A percentile compares a stretch with the other conserved stretches of the same genome.
Conservation (phyloP, 2,888 invertebrate species). For the Pyralis farinalis region DNA sequence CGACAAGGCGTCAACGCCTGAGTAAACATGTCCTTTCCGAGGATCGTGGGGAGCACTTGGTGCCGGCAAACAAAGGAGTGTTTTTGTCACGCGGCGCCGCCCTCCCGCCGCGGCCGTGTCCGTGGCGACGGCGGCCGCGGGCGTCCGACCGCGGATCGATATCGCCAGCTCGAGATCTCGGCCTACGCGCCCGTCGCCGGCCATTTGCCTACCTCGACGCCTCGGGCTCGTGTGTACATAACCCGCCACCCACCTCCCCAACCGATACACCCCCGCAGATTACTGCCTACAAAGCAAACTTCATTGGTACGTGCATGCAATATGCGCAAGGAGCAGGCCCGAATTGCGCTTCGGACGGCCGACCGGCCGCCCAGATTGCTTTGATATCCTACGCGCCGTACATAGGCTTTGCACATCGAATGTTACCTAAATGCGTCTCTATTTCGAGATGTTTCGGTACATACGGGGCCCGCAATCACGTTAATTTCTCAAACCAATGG, state of each 20-base stretch:
- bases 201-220: slow-evolving; percentile 81
- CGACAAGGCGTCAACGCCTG: slow-evolving; percentile 27
- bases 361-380: slow-evolving; percentile 58
- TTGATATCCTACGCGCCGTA: slow-evolving; percentile 63
- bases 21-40: slow-evolving; percentile 31
- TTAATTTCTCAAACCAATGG: slow-evolving; percentile 53
- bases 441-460: slow-evolving; percentile 39
- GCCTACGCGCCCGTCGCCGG: slow-evolving; percentile 77
- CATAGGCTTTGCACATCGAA: slow-evolving; percentile 56
- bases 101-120: slow-evolving; percentile 62
- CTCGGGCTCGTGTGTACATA: slow-evolving; percentile 79
- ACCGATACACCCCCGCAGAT: slow-evolving; percentile 75
- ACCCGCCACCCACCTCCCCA: slow-evolving; percentile 70
- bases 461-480: slow-evolving; percentile 46
- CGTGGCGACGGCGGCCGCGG: slow-evolving; percentile 65
- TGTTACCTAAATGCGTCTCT: slow-evolving; percentile 50
- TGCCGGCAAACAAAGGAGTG: slow-evolving; percentile 73
- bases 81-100: slow-evolving; percentile 71
- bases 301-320: slow-evolving; percentile 81
- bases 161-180: slow-evolving; percentile 69
- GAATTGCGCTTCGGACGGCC: slow-evolving; percentile 65
- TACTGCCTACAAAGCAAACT: slow-evolving; percentile 81
- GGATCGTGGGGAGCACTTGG: slow-evolving; percentile 30
- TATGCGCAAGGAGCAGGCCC: slow-evolving; percentile 76
- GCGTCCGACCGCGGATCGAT: slow-evolving; percentile 71